phyloP scores from a whole-genome alignment of 2,113 vertebrate genomes.

The Pampusana beccarii region DNA sequence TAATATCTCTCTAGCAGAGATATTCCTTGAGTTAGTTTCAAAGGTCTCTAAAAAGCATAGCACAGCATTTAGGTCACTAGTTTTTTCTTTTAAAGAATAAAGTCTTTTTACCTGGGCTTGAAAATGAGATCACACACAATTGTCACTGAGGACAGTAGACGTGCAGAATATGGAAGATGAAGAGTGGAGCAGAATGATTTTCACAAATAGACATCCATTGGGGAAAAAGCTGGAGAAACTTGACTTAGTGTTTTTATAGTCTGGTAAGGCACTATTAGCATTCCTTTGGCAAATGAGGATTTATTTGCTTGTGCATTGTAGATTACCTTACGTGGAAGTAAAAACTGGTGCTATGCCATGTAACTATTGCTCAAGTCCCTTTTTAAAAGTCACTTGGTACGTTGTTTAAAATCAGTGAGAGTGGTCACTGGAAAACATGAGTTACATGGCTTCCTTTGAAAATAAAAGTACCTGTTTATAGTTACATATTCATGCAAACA shows the following conservation, averaged over 20 bases:
- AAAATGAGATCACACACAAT: too few species aligned
- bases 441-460: slow-evolving; percentile 28
- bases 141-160: too few species aligned
- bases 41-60: background rate
- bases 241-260: background rate
- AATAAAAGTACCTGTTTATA: slow-evolving; percentile 63
- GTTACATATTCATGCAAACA: slow-evolving; percentile 50
- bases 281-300: background rate
- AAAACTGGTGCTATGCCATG: slow-evolving; percentile 29
- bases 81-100: background rate
- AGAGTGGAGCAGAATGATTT: background rate
- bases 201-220: background rate
- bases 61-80: background rate
- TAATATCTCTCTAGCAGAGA: background rate
- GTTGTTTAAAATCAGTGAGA: slow-evolving; percentile 27
- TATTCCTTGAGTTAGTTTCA: background rate
- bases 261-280: background rate
- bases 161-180: background rate
- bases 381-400: slow-evolving; percentile 54
- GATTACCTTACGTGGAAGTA: background rate
- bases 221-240: background rate
- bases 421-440: slow-evolving; percentile 32
- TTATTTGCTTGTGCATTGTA: background rate
- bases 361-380: background rate
- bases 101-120: too few species aligned